These are phyloP conservation scores for Andinoacara biseriatus DNA, from an alignment of 2,113 vertebrate species.

Conservation along the genomic window DNA sequence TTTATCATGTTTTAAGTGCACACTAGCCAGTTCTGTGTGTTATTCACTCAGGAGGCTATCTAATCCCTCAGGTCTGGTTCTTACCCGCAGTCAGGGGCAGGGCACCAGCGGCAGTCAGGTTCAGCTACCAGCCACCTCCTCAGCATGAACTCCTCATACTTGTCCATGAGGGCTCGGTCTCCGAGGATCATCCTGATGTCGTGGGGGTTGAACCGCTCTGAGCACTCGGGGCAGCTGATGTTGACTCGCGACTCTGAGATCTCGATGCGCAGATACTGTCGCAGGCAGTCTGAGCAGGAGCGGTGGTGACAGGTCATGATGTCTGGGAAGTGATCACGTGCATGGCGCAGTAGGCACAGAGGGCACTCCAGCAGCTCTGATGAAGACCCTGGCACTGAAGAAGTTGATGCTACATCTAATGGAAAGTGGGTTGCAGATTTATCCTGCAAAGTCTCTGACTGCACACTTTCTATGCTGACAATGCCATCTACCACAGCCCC, in stretches of 20 bases:
- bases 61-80: constrained; percentile 12
- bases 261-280: constrained; percentile 97
- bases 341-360: constrained; percentile 91
- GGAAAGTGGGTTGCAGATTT: constrained; percentile 66
- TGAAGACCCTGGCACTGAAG: constrained; percentile 33
- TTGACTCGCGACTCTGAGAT: constrained; percentile 98
- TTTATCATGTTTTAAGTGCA: not conserved
- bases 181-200: constrained; percentile 96
- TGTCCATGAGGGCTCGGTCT: constrained; percentile 95
- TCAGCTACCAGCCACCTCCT: constrained; percentile 95
- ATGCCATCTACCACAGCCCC: constrained; percentile 82
- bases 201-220: constrained; percentile 96
- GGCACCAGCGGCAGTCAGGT: constrained; percentile 98
- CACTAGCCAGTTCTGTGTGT: not conserved
- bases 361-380: constrained; percentile 95
- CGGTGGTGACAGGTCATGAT: constrained; percentile 99
- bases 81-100: constrained; percentile 98
- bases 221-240: constrained; percentile 98
- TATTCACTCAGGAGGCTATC: not conserved
- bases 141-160: constrained; percentile 99
- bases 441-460: constrained; percentile 84
- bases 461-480: constrained; percentile 89
- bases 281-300: constrained; percentile 96
- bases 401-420: constrained; percentile 72
- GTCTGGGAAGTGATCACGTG: constrained; percentile 93